These are phyloP conservation scores for Chesias legatella DNA, from an alignment of 2,888 invertebrate species.

Conservation along the genomic window DNA sequence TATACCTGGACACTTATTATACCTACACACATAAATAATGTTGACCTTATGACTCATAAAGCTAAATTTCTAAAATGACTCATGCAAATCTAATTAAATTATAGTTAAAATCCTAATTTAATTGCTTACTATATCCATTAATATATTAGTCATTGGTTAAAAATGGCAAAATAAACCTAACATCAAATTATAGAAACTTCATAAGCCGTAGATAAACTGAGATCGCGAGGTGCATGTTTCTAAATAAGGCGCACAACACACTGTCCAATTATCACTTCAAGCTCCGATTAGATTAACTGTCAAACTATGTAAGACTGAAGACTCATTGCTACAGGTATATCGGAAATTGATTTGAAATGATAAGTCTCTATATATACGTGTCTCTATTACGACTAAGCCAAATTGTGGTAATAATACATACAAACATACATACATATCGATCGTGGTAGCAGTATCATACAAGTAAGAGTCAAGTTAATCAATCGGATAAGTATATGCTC, in stretches of 20 bases:
- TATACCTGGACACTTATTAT: no score
- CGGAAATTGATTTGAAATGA: background rate
- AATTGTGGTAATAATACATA: no score
- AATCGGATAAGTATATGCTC: no score
- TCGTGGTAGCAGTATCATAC: no score
- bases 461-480: no score
- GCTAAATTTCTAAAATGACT: conserved; percentile 13
- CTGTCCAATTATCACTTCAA: conserved; percentile 6
- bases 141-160: conserved; percentile 8
- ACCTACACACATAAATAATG: no score
- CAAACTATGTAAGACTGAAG: background rate
- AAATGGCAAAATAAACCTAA: conserved; percentile 4
- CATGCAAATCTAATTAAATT: conserved; percentile 13
- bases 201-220: conserved; percentile 1
- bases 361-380: no score
- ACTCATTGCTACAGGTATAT: background rate
- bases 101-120: conserved; percentile 3
- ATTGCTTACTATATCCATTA: no score
- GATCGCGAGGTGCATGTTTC: background rate
- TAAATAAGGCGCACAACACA: conserved; percentile 7
- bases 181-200: background rate
- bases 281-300: background rate
- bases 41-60: background rate
- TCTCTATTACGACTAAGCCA: no score
- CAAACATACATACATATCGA: no score